phyloP scores from a whole-genome alignment of 2,888 invertebrate species.

The Caenorhabditis panamensis region DNA sequence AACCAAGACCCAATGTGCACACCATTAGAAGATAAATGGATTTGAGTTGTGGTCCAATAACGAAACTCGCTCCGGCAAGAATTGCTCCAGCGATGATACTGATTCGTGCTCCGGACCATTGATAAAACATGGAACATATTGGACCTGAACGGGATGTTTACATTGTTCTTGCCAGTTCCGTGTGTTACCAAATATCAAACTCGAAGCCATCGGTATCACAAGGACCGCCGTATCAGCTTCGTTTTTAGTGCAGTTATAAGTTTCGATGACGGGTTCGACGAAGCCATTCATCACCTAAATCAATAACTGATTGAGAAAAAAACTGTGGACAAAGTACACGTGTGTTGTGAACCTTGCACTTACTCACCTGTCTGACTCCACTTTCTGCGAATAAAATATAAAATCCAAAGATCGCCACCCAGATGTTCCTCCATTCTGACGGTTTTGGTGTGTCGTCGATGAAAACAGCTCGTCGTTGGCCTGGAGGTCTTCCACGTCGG shows the following conservation, averaged over 20 bases:
- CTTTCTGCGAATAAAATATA: conserved; percentile 69
- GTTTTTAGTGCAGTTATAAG: conserved; percentile 65
- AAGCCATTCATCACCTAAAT: conserved; percentile 71
- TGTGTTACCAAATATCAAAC: conserved; percentile 63
- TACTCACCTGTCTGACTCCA: conserved; percentile 68
- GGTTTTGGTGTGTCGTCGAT: conserved; percentile 36
- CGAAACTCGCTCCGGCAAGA: conserved; percentile 60
- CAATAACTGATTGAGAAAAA: background rate
- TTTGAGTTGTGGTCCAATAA: conserved; percentile 62
- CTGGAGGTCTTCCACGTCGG: conserved; percentile 44
- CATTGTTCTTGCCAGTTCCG: background rate
- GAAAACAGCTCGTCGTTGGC: conserved; percentile 31
- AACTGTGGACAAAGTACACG: conserved; percentile 32
- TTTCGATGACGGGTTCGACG: conserved; percentile 60
- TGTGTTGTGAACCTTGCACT: background rate
- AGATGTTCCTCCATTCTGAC: conserved; percentile 55
- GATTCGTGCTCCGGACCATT: conserved; percentile 64
- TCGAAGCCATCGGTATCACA: conserved; percentile 65
- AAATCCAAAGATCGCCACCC: conserved; percentile 66
- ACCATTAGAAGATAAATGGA: conserved; percentile 61
- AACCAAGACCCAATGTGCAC: conserved; percentile 61
- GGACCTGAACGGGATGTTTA: conserved; percentile 61
- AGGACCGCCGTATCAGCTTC: conserved; percentile 67
- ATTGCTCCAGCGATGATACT: conserved; percentile 58
- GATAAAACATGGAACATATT: conserved; percentile 66